These are phyloP conservation scores for Cryptus armator DNA, from an alignment of 2,888 invertebrate species.

Conservation along the genomic window DNA sequence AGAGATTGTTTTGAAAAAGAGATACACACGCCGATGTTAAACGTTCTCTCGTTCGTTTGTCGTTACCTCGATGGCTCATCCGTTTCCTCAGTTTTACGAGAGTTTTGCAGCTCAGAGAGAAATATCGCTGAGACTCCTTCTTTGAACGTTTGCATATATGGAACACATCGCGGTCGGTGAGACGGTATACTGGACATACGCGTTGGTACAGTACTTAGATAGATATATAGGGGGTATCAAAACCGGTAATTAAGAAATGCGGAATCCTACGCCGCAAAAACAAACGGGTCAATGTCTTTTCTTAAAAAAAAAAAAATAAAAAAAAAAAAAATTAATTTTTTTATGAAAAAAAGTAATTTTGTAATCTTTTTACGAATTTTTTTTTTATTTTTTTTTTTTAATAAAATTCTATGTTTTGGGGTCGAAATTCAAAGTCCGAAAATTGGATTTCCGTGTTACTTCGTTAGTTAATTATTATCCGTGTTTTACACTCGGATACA, in stretches of 20 bases:
- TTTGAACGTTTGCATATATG: slow-evolving; percentile 30
- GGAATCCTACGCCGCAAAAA: neutral
- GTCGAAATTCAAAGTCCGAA: neutral
- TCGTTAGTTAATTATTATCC: neutral
- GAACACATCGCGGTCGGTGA: slow-evolving; percentile 45
- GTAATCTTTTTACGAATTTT: neutral
- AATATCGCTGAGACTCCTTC: neutral
- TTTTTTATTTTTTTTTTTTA: neutral
- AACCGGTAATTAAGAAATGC: slow-evolving; percentile 1
- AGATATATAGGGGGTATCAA: neutral
- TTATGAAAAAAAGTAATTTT: neutral
- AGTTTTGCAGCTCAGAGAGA: slow-evolving; percentile 11
- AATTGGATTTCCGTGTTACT: neutral
- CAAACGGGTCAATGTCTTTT: neutral
- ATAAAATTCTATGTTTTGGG: neutral
- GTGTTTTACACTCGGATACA: slow-evolving; percentile 1
- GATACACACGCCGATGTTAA: slow-evolving; percentile 41
- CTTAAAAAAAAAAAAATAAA: neutral
- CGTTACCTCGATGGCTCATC: slow-evolving; percentile 50
- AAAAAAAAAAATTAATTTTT: neutral
- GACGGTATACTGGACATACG: neutral
- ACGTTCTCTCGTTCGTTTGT: slow-evolving; percentile 44
- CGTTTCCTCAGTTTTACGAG: slow-evolving; percentile 64
- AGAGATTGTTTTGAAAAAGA: slow-evolving; percentile 54
- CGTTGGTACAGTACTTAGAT: neutral